Evolutionary conservation across 2,888 invertebrate genomes (phyloP).

Genomic region (Hyposoter dolosus): DNA sequence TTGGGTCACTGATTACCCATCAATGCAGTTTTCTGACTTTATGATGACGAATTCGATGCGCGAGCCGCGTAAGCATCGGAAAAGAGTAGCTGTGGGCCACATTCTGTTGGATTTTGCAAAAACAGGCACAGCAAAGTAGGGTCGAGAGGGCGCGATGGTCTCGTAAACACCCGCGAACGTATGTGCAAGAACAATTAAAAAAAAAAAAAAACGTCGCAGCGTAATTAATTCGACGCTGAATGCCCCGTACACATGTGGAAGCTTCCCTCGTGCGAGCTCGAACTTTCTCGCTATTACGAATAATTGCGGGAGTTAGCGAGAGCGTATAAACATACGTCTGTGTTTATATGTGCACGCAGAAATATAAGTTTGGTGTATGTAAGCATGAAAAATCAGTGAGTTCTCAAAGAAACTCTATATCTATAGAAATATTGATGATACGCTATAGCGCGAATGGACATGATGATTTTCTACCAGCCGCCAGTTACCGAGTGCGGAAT

Average conservation of each 20-base stretch:
- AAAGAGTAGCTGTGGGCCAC: not conserved
- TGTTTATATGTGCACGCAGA: conserved; percentile 8
- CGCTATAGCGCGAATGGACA: conserved; percentile 46
- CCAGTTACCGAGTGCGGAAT: conserved; percentile 29
- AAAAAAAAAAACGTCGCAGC: not conserved
- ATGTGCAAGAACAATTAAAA: not conserved
- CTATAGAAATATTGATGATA: not conserved
- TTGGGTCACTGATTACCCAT: not conserved
- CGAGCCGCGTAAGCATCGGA: not conserved
- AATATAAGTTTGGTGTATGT: conserved; percentile 13
- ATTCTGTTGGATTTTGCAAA: not conserved
- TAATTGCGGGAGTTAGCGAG: conserved; percentile 65
- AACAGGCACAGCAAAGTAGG: not conserved
- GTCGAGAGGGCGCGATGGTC: not conserved
- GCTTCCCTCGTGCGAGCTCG: conserved; percentile 33
- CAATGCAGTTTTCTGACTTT: too few species aligned
- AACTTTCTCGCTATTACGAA: conserved; percentile 71
- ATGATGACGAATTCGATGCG: too few species aligned
- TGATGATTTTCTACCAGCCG: conserved; percentile 42
- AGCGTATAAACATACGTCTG: conserved; percentile 22
- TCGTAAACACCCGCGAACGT: not conserved
- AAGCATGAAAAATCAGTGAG: conserved; percentile 47
- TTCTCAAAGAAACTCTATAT: conserved; percentile 23
- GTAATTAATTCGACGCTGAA: not conserved
- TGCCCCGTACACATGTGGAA: not conserved